Conservation (phyloP, 2,113 vertebrate genomes). For the Melanotaenia duboulayi region DNA sequence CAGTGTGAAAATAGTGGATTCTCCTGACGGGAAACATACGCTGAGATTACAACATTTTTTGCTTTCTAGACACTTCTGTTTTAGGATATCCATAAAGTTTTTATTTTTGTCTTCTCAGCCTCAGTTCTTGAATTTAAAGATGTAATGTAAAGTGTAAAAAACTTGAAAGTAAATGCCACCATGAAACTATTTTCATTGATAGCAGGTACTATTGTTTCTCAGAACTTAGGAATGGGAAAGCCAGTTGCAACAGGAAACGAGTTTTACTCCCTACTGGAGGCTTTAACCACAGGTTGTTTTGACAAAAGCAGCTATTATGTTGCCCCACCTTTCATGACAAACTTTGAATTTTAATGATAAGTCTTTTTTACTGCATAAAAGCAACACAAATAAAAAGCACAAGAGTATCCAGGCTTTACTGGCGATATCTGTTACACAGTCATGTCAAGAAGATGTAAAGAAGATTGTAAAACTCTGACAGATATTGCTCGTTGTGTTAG, state of each 20-base stretch:
- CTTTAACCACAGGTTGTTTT: conserved; percentile 13
- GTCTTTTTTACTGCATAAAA: neutral
- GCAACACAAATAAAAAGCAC: neutral
- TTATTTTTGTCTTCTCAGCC: neutral
- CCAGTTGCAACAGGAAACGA: conserved; percentile 28
- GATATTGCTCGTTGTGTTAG: neutral
- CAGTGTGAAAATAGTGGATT: conserved; percentile 16
- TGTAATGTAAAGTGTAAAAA: neutral
- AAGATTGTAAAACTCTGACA: neutral
- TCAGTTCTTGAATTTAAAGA: neutral
- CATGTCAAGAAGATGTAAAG: neutral
- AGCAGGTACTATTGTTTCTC: neutral
- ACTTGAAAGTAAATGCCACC: neutral
- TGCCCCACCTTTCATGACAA: conserved; percentile 15
- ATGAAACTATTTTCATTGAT: neutral
- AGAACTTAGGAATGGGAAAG: neutral
- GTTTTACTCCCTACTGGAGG: neutral
- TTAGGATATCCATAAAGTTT: neutral
- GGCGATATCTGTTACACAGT: too few relatives aligned
- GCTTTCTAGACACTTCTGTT: neutral
- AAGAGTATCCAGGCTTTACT: too few relatives aligned
- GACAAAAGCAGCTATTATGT: conserved; percentile 1
- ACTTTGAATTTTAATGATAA: neutral
- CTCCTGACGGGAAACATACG: conserved; percentile 5
- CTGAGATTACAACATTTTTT: neutral